Evolutionary conservation across 2,888 invertebrate species (phyloP).

Genomic region (Tinea trinotella): DNA sequence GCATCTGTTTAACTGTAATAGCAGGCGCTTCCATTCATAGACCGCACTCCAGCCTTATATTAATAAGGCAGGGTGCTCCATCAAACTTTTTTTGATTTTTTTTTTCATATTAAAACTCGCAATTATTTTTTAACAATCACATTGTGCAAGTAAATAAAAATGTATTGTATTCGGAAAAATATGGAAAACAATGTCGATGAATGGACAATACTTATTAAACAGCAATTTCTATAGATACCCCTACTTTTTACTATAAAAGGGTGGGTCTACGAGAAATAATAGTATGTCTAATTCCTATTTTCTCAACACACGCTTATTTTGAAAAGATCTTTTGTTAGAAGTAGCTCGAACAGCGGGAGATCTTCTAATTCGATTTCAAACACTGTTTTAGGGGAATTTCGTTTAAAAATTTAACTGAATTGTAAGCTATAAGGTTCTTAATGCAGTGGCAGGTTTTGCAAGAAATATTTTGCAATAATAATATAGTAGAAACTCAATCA

Average conservation of each 20-base stretch:
- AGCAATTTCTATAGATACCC: not conserved
- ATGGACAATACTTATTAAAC: not conserved
- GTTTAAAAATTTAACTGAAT: constrained; percentile 20
- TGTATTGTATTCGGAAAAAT: no score
- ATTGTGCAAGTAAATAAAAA: no score
- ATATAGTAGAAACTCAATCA: constrained; percentile 54
- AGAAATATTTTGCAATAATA: constrained; percentile 30
- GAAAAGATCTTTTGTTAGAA: constrained; percentile 15
- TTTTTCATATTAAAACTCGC: no score
- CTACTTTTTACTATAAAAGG: not conserved
- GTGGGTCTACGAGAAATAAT: not conserved
- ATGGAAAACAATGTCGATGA: not conserved
- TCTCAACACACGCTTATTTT: constrained; percentile 13
- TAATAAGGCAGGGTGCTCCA: no score
- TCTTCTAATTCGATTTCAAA: constrained; percentile 59
- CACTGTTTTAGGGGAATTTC: constrained; percentile 34
- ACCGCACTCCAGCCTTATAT: no score
- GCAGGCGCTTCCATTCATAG: no score
- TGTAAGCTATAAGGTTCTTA: not conserved
- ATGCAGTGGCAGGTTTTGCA: not conserved
- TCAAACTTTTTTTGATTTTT: no score
- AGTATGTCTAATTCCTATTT: constrained; percentile 5
- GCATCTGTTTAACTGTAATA: no score
- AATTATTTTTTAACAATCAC: no score
- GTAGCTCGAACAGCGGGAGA: constrained; percentile 45